Conservation (phyloP, 2,888 invertebrate genomes). For the Argyresthia albistria region DNA sequence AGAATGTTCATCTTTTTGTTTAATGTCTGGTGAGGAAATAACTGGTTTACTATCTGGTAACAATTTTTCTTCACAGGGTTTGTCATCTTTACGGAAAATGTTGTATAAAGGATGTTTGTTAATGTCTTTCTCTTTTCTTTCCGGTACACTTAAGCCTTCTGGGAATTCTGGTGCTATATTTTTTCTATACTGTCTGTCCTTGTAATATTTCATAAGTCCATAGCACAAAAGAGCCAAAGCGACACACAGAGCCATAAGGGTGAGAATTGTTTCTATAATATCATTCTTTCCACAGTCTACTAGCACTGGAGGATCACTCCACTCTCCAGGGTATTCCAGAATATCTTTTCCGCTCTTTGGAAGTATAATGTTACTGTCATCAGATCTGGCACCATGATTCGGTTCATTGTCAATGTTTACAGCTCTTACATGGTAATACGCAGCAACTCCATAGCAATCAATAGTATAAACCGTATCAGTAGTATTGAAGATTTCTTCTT, state of each 20-base stretch:
- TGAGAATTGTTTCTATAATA: slow-evolving; percentile 33
- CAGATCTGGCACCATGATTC: slow-evolving; percentile 36
- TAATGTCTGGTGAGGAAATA: slow-evolving; percentile 37
- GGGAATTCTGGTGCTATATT: slow-evolving; percentile 79
- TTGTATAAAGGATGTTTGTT: slow-evolving; percentile 56
- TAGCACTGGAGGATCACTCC: slow-evolving; percentile 32
- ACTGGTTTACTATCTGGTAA: slow-evolving; percentile 44
- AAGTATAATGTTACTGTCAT: slow-evolving; percentile 26
- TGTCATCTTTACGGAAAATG: slow-evolving; percentile 53
- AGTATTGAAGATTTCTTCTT: slow-evolving; percentile 31
- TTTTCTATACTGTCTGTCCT: slow-evolving; percentile 75
- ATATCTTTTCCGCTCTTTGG: slow-evolving; percentile 18
- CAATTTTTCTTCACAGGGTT: slow-evolving; percentile 59
- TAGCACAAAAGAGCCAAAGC: slow-evolving; percentile 34
- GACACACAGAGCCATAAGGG: slow-evolving; percentile 38
- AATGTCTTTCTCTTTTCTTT: slow-evolving; percentile 37
- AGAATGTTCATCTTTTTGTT: slow-evolving; percentile 47
- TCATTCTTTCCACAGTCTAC: not conserved
- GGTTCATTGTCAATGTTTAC: slow-evolving; percentile 47
- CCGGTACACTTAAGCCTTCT: slow-evolving; percentile 70
- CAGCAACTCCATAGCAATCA: slow-evolving; percentile 18
- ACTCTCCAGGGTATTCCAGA: slow-evolving; percentile 38
- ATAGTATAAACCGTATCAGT: slow-evolving; percentile 17
- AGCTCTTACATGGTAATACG: slow-evolving; percentile 53
- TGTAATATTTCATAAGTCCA: slow-evolving; percentile 66